Evolutionary conservation across 2,113 vertebrate species (phyloP).

Genomic region (Agapornis roseicollis): DNA sequence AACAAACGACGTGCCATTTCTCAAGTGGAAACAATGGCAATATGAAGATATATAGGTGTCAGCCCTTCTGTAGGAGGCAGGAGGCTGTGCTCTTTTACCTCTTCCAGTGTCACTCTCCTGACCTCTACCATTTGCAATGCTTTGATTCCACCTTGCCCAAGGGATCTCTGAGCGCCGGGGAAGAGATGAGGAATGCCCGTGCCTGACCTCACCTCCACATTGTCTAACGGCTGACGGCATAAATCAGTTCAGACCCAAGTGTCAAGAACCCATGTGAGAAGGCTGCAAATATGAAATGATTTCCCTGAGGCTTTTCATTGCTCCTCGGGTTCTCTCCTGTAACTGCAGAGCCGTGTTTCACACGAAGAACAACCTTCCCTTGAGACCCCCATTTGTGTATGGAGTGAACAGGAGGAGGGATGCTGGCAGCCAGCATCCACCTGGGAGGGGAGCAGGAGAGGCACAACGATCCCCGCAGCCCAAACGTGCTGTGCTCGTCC

Average conservation of each 20-base stretch:
- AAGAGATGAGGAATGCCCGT: slow-evolving; percentile 69
- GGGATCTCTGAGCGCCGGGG: slow-evolving; percentile 53
- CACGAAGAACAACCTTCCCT: slow-evolving; percentile 26
- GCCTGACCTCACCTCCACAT: slow-evolving; percentile 73
- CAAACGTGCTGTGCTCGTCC: background rate
- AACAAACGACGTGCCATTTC: slow-evolving; percentile 55
- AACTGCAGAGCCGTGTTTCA: slow-evolving; percentile 42
- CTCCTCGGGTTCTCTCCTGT: slow-evolving; percentile 52
- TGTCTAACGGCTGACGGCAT: slow-evolving; percentile 58
- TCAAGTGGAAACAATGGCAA: slow-evolving; percentile 63
- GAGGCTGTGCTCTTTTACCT: slow-evolving; percentile 56
- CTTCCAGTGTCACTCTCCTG: slow-evolving; percentile 49
- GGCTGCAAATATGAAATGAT: slow-evolving; percentile 65
- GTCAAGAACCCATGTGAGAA: slow-evolving; percentile 62
- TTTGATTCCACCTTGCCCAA: slow-evolving; percentile 72
- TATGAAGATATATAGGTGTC: slow-evolving; percentile 67
- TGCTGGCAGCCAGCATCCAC: background rate
- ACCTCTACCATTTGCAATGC: slow-evolving; percentile 72
- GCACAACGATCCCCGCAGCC: background rate
- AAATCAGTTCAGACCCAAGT: slow-evolving; percentile 65
- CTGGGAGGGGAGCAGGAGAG: background rate
- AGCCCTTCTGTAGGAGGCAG: slow-evolving; percentile 50
- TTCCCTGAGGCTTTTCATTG: slow-evolving; percentile 62
- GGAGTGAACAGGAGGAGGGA: background rate
- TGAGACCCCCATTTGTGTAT: slow-evolving; percentile 24